Conservation (phyloP, 2,797 vertebrate species). For the Hipposideros larvatus region DNA sequence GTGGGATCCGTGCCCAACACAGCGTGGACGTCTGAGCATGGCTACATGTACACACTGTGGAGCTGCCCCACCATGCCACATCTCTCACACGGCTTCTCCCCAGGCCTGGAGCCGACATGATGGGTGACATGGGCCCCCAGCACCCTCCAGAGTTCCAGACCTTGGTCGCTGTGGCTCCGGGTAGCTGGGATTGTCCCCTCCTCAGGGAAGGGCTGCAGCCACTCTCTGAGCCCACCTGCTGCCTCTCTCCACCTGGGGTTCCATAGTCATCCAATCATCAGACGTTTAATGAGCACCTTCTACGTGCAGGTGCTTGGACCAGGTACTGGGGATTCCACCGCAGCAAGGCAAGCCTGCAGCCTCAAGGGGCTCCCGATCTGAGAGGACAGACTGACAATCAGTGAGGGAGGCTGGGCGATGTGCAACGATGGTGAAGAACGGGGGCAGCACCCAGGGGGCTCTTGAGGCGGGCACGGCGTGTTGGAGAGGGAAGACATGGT, state of each 20-base stretch:
- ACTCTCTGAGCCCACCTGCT: background rate
- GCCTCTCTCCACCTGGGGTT: background rate
- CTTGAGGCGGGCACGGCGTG: accelerated
- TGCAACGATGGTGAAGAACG: accelerated
- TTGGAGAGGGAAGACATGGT: background rate
- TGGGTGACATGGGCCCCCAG: too few species aligned
- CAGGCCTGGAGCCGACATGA: background rate
- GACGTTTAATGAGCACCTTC: background rate
- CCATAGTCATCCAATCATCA: accelerated
- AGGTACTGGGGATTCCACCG: background rate
- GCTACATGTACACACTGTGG: background rate
- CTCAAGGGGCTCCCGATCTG: accelerated
- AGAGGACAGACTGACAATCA: background rate
- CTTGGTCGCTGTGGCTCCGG: background rate
- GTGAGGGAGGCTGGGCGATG: background rate
- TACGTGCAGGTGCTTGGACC: accelerated
- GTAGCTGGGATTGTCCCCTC: background rate
- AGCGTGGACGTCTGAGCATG: background rate
- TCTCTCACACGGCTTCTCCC: background rate
- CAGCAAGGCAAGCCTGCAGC: background rate
- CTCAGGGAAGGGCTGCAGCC: background rate
- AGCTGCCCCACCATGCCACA: too few species aligned
- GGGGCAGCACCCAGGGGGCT: accelerated
- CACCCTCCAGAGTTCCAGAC: background rate
- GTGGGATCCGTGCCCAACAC: accelerated